Evolutionary conservation across 1,140 invertebrate genomes (phyloP).

Genomic region (Euborellia annulipes): DNA sequence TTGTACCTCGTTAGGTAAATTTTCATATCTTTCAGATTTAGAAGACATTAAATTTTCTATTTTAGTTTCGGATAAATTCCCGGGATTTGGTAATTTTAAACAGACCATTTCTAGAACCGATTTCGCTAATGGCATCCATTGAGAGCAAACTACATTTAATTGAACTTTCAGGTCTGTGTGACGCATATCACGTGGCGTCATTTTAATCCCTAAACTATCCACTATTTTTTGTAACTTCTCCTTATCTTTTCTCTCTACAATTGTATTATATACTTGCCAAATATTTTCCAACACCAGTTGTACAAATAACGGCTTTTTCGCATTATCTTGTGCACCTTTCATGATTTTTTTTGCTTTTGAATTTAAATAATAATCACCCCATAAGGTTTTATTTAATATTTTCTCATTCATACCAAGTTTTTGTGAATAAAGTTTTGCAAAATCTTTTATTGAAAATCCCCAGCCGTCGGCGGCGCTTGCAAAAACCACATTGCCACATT

Average conservation of each 20-base stretch:
- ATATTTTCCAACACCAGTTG: constrained; percentile 90
- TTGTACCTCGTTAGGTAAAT: constrained; percentile 51
- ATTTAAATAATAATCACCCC: constrained; percentile 93
- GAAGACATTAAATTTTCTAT: constrained; percentile 60
- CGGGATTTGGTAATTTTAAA: constrained; percentile 62
- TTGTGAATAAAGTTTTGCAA: constrained; percentile 70
- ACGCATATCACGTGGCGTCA: constrained; percentile 58
- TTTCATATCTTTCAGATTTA: constrained; percentile 45
- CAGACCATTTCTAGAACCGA: constrained; percentile 69
- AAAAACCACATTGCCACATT: constrained; percentile 91
- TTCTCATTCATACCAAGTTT: constrained; percentile 56
- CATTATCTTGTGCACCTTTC: constrained; percentile 84
- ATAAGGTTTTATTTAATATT: constrained; percentile 62
- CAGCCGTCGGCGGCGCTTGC: constrained; percentile 81
- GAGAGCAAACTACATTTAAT: constrained; percentile 63
- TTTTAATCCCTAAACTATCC: constrained; percentile 62
- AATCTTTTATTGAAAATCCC: constrained; percentile 47
- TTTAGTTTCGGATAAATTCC: constrained; percentile 59
- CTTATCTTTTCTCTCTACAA: constrained; percentile 61
- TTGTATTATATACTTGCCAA: constrained; percentile 79
- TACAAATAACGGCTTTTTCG: constrained; percentile 91
- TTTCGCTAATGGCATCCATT: constrained; percentile 78
- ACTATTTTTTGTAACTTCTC: constrained; percentile 66
- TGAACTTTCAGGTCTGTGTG: constrained; percentile 61
- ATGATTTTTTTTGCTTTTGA: constrained; percentile 70